A percentile compares a stretch with the other conserved stretches of the same genome.
Evolutionary conservation across 1,140 invertebrate species (phyloP).

Genomic region (Papilio polytes): DNA sequence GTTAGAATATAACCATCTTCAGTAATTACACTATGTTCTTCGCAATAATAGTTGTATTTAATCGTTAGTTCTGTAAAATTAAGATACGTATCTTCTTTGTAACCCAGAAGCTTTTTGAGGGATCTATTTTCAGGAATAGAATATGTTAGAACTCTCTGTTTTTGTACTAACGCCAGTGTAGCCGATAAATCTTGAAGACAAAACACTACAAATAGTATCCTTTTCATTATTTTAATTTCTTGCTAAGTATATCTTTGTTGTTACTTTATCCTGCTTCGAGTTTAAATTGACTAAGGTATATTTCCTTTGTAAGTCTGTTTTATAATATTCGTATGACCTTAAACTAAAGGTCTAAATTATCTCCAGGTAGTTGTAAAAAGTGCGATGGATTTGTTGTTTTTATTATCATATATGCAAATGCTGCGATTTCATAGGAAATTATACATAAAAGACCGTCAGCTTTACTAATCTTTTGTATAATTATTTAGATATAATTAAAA

Average conservation of each 20-base stretch:
- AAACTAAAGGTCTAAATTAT: conserved; percentile 57
- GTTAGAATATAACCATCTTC: conserved; percentile 87
- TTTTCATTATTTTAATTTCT: conserved; percentile 28
- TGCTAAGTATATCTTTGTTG: conserved; percentile 8
- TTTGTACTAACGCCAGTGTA: background rate
- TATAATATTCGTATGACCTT: conserved; percentile 68
- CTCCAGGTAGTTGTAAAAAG: conserved; percentile 43
- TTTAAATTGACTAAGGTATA: conserved; percentile 52
- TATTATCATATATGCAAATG: background rate
- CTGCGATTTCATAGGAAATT: no score
- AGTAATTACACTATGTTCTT: conserved; percentile 72
- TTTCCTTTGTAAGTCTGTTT: conserved; percentile 59
- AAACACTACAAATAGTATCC: conserved; percentile 27
- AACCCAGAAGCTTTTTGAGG: conserved; percentile 58
- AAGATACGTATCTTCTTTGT: conserved; percentile 63
- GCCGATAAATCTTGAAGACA: conserved; percentile 40
- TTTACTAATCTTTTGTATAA: background rate
- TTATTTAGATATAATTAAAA: background rate
- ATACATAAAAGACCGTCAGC: conserved; percentile 4
- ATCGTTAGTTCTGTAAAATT: conserved; percentile 65
- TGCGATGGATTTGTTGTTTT: conserved; percentile 32
- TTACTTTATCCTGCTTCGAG: conserved; percentile 48
- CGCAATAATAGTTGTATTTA: conserved; percentile 65
- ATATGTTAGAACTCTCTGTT: conserved; percentile 49
- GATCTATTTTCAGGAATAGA: conserved; percentile 51